phyloP scores from a whole-genome alignment of 1,140 invertebrate genomes.

The Drosophila pseudoananassae region DNA sequence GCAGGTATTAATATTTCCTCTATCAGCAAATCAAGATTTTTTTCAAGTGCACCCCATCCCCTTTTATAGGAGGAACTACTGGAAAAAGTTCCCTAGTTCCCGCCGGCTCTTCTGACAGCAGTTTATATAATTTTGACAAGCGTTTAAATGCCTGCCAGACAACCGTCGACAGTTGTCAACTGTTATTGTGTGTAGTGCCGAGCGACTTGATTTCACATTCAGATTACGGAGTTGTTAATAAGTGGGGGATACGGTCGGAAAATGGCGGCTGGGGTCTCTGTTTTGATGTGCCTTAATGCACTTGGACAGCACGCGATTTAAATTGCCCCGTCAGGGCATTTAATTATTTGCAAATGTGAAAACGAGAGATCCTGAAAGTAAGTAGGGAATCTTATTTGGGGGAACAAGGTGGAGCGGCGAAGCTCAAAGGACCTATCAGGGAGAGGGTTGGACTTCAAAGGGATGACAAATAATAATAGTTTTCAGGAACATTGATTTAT shows the following conservation, averaged over 20 bases:
- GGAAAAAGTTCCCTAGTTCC: constrained; percentile 41
- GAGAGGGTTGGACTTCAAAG: constrained; percentile 26
- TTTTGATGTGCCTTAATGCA: constrained; percentile 71
- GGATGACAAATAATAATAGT: background rate
- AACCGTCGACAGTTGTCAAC: constrained; percentile 79
- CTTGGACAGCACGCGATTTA: constrained; percentile 67
- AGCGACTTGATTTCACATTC: constrained; percentile 69
- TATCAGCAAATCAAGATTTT: background rate
- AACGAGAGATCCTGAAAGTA: constrained; percentile 22
- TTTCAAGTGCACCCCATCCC: constrained; percentile 18
- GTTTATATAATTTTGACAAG: constrained; percentile 79
- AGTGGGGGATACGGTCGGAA: constrained; percentile 9
- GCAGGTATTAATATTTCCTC: background rate
- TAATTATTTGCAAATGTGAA: constrained; percentile 79
- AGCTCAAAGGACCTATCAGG: constrained; percentile 6
- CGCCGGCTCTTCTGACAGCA: constrained; percentile 52
- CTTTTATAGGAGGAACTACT: constrained; percentile 11
- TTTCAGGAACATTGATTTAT: constrained; percentile 7
- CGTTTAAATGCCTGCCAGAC: constrained; percentile 70
- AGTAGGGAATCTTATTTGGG: constrained; percentile 6
- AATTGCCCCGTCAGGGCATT: constrained; percentile 59
- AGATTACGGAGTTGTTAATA: constrained; percentile 66
- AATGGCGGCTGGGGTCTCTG: constrained; percentile 13
- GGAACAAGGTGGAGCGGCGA: background rate
- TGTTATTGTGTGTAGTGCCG: constrained; percentile 56